phyloP scores from a whole-genome alignment of 2,113 vertebrate species.

The Sardina pilchardus region DNA sequence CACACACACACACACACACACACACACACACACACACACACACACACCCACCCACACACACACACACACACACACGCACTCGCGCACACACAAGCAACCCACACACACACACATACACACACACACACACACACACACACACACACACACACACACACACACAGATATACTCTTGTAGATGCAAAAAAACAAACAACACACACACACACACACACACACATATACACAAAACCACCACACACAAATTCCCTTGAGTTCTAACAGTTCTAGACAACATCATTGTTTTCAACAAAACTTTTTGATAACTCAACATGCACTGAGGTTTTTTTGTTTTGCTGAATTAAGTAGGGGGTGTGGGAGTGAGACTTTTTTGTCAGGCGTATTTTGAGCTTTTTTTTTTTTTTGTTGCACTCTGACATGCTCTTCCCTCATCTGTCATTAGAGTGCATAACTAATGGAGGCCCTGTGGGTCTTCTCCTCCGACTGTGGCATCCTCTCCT shows the following conservation, averaged over 20 bases:
- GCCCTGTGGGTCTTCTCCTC: too few species aligned
- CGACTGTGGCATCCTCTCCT: too few species aligned
- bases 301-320: not conserved
- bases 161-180: too few species aligned
- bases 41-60: not conserved
- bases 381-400: not conserved
- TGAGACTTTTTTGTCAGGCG: not conserved
- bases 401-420: not conserved
- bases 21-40: not conserved
- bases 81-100: not conserved
- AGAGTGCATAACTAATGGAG: not conserved
- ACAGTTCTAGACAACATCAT: not conserved
- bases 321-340: not conserved
- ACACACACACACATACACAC: not conserved
- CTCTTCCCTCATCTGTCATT: not conserved
- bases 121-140: not conserved
- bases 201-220: conserved; percentile 30
- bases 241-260: not conserved
- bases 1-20: not conserved
- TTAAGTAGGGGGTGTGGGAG: not conserved
- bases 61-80: conserved; percentile 27
- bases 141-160: too few species aligned
- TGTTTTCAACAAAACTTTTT: not conserved
- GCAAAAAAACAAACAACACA: too few species aligned
- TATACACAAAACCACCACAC: conserved; percentile 23